phyloP scores from a whole-genome alignment of 2,888 invertebrate species.

The Oxystoma pomonae region DNA sequence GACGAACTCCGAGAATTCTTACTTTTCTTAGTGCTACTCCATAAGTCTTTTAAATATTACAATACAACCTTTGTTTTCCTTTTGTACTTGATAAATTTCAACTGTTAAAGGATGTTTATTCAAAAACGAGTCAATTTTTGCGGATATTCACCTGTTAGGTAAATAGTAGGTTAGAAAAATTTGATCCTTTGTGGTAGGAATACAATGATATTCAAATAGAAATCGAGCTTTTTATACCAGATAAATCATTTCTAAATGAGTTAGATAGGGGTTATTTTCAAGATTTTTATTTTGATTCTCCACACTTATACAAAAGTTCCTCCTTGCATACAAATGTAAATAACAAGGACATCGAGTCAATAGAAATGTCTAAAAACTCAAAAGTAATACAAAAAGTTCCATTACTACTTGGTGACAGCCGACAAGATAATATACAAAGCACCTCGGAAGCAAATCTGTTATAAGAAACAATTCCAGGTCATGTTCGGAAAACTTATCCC shows the following conservation, averaged over 20 bases:
- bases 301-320: not conserved
- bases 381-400: not conserved
- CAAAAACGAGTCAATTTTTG: not conserved
- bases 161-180: slow-evolving; percentile 1
- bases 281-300: not conserved
- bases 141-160: not conserved
- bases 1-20: not conserved
- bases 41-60: not conserved
- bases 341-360: not conserved
- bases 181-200: not conserved
- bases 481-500: not conserved
- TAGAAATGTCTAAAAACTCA: not conserved
- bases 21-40: not conserved
- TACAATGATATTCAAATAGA: slow-evolving; percentile 3
- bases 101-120: not conserved
- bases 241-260: not conserved
- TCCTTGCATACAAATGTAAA: not conserved
- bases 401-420: too few species aligned
- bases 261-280: not conserved
- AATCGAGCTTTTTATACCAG: not conserved
- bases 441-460: not conserved
- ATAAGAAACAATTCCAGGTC: not conserved
- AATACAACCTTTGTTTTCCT: not conserved
- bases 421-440: not conserved
- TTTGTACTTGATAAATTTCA: not conserved